Base-by-base conservation (phyloP, 2,888 invertebrate species). In the Epistrophe eligans region DNA sequence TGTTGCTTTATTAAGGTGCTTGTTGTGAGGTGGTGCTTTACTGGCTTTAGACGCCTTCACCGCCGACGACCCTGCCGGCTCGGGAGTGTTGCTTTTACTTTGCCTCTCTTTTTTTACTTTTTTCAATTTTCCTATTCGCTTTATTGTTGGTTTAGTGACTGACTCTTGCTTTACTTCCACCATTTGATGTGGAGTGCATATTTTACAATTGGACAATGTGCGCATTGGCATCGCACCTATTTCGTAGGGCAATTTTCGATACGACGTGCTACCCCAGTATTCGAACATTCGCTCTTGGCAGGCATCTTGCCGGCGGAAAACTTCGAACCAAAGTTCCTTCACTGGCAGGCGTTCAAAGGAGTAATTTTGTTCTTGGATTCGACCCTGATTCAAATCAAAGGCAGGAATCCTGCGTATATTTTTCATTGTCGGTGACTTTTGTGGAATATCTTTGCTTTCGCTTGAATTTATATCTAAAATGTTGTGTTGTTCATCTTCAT, bases 251-350 rank as follows among this genome's bases (percentile, higher is more conserved):
- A 97, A 92, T 89, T 92, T 92, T 38, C 92, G 89, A 79, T 93
- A 93, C 3, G 89, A 90, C 38, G 92, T 92, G 43, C 90, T 91
- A 8, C 92, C 93, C 82, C 91, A 93, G 88, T 93, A 93, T 92
- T 94, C 92, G 93, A 94, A 94, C 90, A 94, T 94, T 91, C 93
- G 94, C 89, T 96, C 95, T 88, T 95, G 95, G 17, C 96, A 95
- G 66, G 94, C 94, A 90, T 97, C 97, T 90, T 97, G 96, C 1
- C 97, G 94, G 88, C 94, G 94, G 91, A 97, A 97, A 1, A 97
- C 96, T 88, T 95, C 94, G 91, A 95, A 97, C 97, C 97, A 97
- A 0, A 96, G 95, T 90, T 97, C 97, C 28, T 95, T 95, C 45
- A 93, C 93, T 1, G 97, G 97, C 79, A 96, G 94, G 17, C 94